Conservation (phyloP, 2,888 invertebrate genomes). For the Netelia virgata region DNA sequence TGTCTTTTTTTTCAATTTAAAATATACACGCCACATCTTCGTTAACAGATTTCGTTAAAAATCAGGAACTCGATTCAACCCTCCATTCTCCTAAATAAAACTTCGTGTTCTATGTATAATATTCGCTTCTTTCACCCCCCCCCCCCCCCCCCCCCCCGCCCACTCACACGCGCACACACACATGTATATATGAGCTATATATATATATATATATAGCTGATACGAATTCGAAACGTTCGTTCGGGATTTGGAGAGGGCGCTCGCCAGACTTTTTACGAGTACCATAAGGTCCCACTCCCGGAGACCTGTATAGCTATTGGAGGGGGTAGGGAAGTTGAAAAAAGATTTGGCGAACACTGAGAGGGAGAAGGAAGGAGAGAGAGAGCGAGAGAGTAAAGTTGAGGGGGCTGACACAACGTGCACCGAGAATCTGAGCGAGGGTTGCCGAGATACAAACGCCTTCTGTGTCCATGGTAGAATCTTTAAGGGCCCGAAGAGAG, state of each 20-base stretch:
- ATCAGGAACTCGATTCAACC: background rate
- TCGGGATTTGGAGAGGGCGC: constrained; percentile 27
- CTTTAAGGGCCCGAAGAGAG: background rate
- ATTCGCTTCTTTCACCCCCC: constrained; percentile 50
- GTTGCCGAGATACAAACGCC: constrained; percentile 50
- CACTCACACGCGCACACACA: background rate
- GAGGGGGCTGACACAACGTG: constrained; percentile 28
- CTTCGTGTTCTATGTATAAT: background rate
- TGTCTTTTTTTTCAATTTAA: background rate
- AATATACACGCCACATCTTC: background rate
- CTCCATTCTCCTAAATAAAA: background rate
- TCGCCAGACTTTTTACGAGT: constrained; percentile 63
- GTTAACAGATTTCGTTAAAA: background rate
- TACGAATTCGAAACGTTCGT: constrained; percentile 38
- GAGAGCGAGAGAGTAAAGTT: too few relatives aligned
- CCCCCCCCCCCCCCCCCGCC: too few relatives aligned
- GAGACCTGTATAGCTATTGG: constrained; percentile 7
- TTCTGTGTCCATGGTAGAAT: background rate
- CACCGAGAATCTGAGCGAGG: constrained; percentile 57
- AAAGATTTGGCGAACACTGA: constrained; percentile 50
- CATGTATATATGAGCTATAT: constrained; percentile 4
- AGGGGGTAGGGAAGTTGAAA: constrained; percentile 35
- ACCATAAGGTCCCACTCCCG: constrained; percentile 59
- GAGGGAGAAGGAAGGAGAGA: constrained; percentile 8
- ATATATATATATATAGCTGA: constrained; percentile 34